phyloP scores from a whole-genome alignment of 2,113 vertebrate genomes.

The Aviceda subcristata region DNA sequence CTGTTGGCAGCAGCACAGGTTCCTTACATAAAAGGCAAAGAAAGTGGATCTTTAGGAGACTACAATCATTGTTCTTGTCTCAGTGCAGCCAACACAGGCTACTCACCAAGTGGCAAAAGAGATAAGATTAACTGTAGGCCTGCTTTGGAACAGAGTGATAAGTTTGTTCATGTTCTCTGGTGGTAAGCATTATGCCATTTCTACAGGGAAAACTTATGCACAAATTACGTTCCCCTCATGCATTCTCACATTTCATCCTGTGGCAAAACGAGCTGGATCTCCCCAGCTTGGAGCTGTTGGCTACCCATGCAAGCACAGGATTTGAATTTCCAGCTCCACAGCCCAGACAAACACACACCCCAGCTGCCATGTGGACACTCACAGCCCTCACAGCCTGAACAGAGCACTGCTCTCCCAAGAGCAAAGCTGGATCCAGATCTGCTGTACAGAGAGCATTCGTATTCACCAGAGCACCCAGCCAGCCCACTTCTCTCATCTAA shows the following conservation, averaged over 20 bases:
- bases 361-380: neutral
- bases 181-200: neutral
- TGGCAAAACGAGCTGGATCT: neutral
- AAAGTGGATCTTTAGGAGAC: slow-evolving; percentile 30
- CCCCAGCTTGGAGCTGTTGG: neutral
- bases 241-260: neutral
- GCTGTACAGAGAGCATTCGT: neutral
- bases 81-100: neutral
- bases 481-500: neutral
- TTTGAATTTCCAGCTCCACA: neutral
- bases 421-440: neutral
- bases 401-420: neutral
- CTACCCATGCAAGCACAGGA: neutral
- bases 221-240: neutral
- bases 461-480: neutral
- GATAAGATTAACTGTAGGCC: neutral
- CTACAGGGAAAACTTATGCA: neutral
- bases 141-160: neutral
- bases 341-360: neutral
- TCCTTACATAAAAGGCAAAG: slow-evolving; percentile 59
- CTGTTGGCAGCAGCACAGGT: slow-evolving; percentile 46
- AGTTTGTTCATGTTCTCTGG: neutral
- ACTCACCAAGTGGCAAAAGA: neutral
- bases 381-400: neutral
- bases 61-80: neutral